phyloP scores from a whole-genome alignment of 2,113 vertebrate genomes.

The Pavo muticus region DNA sequence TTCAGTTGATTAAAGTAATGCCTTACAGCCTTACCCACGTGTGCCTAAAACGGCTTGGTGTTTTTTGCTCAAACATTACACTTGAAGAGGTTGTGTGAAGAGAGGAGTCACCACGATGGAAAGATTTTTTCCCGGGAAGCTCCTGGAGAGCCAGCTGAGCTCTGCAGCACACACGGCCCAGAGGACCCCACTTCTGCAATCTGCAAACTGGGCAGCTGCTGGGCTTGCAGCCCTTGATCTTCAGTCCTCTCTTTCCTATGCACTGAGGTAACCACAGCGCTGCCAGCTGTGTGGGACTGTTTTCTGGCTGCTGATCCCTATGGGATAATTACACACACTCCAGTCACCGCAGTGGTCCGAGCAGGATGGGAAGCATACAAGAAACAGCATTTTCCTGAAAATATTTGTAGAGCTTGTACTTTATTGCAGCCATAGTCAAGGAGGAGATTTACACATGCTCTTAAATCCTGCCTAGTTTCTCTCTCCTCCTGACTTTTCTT shows the following conservation, averaged over 20 bases:
- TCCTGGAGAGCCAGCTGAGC: not conserved
- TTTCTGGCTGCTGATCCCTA: not conserved
- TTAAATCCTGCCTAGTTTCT: not conserved
- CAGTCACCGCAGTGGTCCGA: not conserved
- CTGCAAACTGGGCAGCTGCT: rapidly evolving
- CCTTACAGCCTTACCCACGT: not conserved
- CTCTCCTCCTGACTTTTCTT: not conserved
- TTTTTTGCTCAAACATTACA: not conserved
- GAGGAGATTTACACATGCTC: not conserved
- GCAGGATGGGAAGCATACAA: not conserved
- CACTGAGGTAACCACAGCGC: not conserved
- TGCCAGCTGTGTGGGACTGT: not conserved
- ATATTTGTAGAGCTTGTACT: not conserved
- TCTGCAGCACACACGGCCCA: not conserved
- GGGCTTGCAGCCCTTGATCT: not conserved
- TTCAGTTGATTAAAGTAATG: not conserved
- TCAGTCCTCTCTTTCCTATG: not conserved
- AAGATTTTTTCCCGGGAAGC: not conserved
- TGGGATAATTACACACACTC: not conserved
- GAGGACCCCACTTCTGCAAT: not conserved
- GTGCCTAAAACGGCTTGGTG: not conserved
- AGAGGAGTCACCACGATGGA: not conserved
- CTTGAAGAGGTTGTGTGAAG: not conserved
- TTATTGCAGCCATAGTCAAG: not conserved
- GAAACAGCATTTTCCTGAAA: not conserved